These are phyloP conservation scores for Arizona elegans DNA, from an alignment of 2,113 vertebrate genomes.

Conservation along the genomic window DNA sequence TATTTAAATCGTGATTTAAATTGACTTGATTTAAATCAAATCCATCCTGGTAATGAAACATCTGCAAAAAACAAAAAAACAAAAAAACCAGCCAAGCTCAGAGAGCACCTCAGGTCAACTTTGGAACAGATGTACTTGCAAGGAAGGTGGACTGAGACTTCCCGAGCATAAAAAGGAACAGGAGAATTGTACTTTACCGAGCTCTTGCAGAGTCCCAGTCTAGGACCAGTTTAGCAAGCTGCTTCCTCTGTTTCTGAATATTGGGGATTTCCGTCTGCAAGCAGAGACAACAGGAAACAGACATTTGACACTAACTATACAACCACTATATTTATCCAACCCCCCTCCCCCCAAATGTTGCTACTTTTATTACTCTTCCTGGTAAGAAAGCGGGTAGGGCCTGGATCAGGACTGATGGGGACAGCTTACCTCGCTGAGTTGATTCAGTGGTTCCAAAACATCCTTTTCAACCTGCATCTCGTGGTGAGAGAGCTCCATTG, in stretches of 20 bases:
- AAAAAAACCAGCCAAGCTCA: not conserved
- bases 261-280: slow-evolving; percentile 92
- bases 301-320: not conserved
- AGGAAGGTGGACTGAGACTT: not conserved
- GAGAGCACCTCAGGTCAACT: not conserved
- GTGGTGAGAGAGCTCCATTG: slow-evolving; percentile 87
- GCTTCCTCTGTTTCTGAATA: slow-evolving; percentile 96
- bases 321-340: not conserved
- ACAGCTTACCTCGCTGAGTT: slow-evolving; percentile 84
- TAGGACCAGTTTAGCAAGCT: slow-evolving; percentile 90
- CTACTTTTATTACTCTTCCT: not conserved
- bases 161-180: not conserved
- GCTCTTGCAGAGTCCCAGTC: slow-evolving; percentile 97
- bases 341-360: accelerated
- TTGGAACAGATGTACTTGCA: not conserved
- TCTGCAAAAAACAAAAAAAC: not conserved
- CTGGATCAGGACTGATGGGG: not conserved
- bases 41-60: not conserved
- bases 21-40: no score
- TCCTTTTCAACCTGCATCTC: slow-evolving; percentile 93
- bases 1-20: no score
- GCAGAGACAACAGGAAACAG: not conserved
- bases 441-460: slow-evolving; percentile 86
- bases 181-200: slow-evolving; percentile 72
- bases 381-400: not conserved